Evolutionary conservation across 2,113 vertebrate genomes (phyloP).

Genomic region (Charadrius vociferus): DNA sequence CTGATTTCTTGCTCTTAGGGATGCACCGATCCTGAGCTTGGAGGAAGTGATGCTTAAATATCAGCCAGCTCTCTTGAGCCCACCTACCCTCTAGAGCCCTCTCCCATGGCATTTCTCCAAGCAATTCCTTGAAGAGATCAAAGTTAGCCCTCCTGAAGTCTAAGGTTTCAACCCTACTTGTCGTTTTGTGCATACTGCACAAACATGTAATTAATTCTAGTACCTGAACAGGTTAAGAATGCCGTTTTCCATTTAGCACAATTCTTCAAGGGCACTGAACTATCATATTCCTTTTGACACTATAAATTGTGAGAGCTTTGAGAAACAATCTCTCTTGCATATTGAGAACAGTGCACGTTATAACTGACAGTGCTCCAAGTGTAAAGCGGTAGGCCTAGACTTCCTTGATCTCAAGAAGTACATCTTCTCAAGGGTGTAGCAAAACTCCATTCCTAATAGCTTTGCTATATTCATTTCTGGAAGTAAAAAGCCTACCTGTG

Average conservation of each 20-base stretch:
- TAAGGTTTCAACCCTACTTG: too few relatives aligned
- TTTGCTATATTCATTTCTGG: neutral
- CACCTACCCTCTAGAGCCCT: too few relatives aligned
- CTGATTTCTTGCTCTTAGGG: too few relatives aligned
- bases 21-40: too few relatives aligned
- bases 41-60: too few relatives aligned
- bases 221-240: neutral
- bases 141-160: too few relatives aligned
- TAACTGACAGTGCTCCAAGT: neutral
- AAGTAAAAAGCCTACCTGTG: constrained; percentile 76
- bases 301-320: neutral
- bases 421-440: neutral
- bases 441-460: neutral
- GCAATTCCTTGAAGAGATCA: too few relatives aligned
- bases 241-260: neutral
- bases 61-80: too few relatives aligned
- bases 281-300: neutral
- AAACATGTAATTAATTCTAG: neutral
- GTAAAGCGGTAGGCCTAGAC: neutral
- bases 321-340: neutral
- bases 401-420: neutral
- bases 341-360: neutral
- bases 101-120: too few relatives aligned
- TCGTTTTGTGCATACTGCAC: too few relatives aligned
- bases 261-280: neutral